Evolutionary conservation across 2,797 vertebrate species (phyloP).

Genomic region (Setipinna tenuifilis): DNA sequence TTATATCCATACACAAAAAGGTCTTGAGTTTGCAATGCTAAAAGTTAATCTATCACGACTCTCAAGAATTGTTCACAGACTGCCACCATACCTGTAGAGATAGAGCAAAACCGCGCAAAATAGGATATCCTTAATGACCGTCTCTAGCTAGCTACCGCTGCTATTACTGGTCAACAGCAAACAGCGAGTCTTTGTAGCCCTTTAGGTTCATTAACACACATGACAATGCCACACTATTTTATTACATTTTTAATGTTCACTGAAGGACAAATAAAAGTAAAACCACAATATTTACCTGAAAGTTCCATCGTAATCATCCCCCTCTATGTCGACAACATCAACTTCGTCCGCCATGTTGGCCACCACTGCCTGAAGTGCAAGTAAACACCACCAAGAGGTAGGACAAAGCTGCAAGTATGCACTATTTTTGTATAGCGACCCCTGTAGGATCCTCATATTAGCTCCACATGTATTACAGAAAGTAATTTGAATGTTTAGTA

Average conservation of each 20-base stretch:
- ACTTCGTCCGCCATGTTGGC: conserved; percentile 79
- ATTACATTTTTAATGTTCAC: not conserved
- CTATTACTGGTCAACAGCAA: not conserved
- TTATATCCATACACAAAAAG: no score
- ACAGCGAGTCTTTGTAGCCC: not conserved
- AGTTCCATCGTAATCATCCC: conserved; percentile 68
- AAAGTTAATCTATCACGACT: no score
- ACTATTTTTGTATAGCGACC: not conserved
- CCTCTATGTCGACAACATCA: conserved; percentile 79
- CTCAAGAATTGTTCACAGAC: not conserved
- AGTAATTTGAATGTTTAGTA: no score
- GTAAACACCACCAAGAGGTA: conserved; percentile 18
- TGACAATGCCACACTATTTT: not conserved
- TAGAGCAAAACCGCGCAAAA: no score
- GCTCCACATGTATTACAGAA: not conserved
- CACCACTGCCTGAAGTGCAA: not conserved
- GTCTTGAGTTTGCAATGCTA: no score
- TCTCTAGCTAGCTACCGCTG: not conserved
- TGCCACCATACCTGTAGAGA: not conserved
- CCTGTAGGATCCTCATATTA: not conserved
- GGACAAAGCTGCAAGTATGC: not conserved
- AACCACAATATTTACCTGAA: conserved; percentile 58
- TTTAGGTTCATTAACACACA: not conserved
- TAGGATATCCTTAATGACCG: no score
- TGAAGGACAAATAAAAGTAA: not conserved